Conservation (phyloP, 2,797 vertebrate genomes). For the Crocodylus rhombifer region DNA sequence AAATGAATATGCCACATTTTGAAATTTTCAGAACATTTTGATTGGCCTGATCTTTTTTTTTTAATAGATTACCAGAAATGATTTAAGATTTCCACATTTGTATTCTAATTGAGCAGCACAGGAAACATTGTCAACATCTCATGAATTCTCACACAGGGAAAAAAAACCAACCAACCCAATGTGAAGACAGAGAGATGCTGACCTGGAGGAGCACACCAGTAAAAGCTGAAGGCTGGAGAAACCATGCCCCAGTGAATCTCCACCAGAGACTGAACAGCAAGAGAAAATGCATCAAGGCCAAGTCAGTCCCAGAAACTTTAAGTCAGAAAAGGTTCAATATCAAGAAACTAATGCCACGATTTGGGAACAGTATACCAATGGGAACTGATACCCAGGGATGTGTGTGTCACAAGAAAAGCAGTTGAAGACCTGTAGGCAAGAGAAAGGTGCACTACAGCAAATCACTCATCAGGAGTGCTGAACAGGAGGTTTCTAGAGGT, state of each 20-base stretch:
- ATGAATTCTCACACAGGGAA: not conserved
- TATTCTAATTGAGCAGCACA: too few species aligned
- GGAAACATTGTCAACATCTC: too few species aligned
- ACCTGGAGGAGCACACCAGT: not conserved
- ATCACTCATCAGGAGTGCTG: not conserved
- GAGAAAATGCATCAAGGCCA: not conserved
- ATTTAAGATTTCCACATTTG: too few species aligned
- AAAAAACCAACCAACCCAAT: not conserved
- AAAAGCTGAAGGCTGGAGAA: slow-evolving; percentile 18
- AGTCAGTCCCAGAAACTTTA: not conserved
- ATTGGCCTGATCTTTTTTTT: not conserved
- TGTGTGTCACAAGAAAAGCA: not conserved
- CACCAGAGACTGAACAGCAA: not conserved
- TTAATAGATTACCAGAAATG: too few species aligned
- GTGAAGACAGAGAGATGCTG: not conserved
- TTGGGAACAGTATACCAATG: not conserved
- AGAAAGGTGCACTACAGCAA: not conserved
- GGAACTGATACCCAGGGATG: not conserved
- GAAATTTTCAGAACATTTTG: not conserved
- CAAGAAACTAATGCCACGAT: not conserved
- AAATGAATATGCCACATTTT: not conserved
- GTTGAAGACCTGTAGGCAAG: not conserved
- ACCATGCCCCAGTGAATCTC: not conserved
- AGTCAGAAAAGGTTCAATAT: not conserved
- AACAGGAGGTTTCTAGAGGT: not conserved